A percentile compares a stretch with the other conserved stretches of the same genome.
These are phyloP conservation scores for Ennomos erosarius DNA, from an alignment of 2,888 invertebrate genomes.

Conservation along the genomic window DNA sequence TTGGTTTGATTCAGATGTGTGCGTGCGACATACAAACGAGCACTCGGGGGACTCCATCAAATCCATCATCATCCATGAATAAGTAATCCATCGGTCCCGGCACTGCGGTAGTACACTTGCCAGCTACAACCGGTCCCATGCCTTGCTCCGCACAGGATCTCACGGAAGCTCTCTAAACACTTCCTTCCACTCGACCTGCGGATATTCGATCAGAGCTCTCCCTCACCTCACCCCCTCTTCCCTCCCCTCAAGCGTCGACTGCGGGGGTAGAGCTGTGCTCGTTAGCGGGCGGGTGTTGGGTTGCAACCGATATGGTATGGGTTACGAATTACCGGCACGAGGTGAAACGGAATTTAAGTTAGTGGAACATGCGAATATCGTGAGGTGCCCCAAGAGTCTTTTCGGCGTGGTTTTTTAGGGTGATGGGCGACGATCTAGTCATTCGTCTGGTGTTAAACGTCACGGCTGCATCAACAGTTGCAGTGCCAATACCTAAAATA, in stretches of 20 bases:
- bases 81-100: constrained; percentile 5
- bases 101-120: neutral
- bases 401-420: no score
- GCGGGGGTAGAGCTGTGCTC: neutral
- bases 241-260: constrained; percentile 2
- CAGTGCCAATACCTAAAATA: no score
- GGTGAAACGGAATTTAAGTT: neutral
- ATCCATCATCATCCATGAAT: constrained; percentile 11
- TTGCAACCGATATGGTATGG: neutral
- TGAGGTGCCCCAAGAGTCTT: no score
- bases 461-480: no score
- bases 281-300: constrained; percentile 5
- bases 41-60: neutral
- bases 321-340: neutral
- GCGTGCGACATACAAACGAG: no score
- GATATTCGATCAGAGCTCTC: constrained; percentile 45
- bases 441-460: no score
- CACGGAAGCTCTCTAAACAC: constrained; percentile 50
- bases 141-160: neutral
- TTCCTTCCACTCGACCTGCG: constrained; percentile 54
- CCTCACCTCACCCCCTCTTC: constrained; percentile 3
- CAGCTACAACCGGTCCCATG: no score
- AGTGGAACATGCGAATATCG: neutral
- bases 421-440: no score
- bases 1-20: no score